Percentiles rank a stretch among this genome's conserved stretches.
Conservation (phyloP, 2,888 invertebrate species). For the Aplocera efformata region DNA sequence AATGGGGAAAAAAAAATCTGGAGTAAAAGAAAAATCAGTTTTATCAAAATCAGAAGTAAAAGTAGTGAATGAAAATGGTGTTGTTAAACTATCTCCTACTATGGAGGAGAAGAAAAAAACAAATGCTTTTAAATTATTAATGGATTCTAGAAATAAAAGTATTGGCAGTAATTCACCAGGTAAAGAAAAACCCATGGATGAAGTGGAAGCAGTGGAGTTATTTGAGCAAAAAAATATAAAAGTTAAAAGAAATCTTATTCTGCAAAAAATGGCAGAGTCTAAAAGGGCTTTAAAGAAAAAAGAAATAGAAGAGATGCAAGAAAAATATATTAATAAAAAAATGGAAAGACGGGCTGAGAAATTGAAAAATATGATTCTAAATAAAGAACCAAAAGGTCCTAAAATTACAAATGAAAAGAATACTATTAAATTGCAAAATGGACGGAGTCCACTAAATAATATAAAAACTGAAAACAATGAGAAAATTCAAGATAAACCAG, state of each 20-base stretch:
- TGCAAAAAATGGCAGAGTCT: conserved; percentile 83
- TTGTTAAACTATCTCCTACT: conserved; percentile 17
- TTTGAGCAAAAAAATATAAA: conserved; percentile 51
- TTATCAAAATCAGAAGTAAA: conserved; percentile 14
- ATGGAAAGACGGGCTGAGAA: conserved; percentile 82
- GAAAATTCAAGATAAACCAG: conserved; percentile 25
- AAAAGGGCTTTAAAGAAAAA: conserved; percentile 82
- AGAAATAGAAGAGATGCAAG: conserved; percentile 78
- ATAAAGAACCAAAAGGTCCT: conserved; percentile 38
- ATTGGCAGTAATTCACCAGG: conserved; percentile 84
- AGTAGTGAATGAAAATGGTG: conserved; percentile 10
- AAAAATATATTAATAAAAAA: conserved; percentile 77
- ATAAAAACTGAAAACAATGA: conserved; percentile 19
- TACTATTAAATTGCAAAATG: conserved; percentile 11
- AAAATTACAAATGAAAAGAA: conserved; percentile 22
- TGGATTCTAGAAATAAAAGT: conserved; percentile 83
- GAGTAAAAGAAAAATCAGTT: conserved; percentile 20
- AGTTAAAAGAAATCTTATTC: conserved; percentile 71
- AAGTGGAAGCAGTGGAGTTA: conserved; percentile 41
- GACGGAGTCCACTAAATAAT: conserved; percentile 15
- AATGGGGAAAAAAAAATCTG: conserved; percentile 56
- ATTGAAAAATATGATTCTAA: conserved; percentile 71
- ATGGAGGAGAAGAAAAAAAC: conserved; percentile 52
- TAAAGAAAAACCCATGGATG: conserved; percentile 59
- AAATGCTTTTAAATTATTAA: conserved; percentile 84